Conservation (phyloP, 2,113 vertebrate species). For the Sitta europaea region DNA sequence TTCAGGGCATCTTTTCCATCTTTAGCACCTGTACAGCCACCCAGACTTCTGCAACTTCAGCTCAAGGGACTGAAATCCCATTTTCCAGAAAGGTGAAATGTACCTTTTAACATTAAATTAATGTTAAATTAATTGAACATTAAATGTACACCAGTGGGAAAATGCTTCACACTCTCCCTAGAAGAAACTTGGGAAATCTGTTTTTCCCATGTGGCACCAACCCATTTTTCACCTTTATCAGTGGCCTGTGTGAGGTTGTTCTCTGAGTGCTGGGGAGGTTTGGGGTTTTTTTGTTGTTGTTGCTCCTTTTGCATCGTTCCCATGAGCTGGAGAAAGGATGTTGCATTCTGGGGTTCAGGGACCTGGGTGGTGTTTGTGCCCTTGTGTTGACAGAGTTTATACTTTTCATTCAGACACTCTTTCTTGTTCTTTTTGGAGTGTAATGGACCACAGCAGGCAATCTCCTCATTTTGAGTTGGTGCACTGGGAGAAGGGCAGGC, state of each 20-base stretch:
- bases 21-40: background rate
- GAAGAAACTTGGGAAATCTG: background rate
- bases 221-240: background rate
- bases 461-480: background rate
- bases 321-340: background rate
- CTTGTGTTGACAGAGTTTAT: background rate
- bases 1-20: background rate
- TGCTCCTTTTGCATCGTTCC: background rate
- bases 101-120: too few species aligned
- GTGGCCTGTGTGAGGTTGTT: background rate
- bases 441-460: background rate
- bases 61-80: background rate
- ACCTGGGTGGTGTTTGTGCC: background rate
- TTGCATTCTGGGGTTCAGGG: background rate
- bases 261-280: background rate
- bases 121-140: too few species aligned
- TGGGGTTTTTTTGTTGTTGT: background rate
- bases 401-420: background rate
- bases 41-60: background rate
- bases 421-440: background rate
- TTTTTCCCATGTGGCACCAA: background rate
- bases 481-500: background rate
- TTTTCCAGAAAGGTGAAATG: background rate
- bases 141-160: background rate
- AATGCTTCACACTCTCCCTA: background rate